Percentiles rank a stretch among this genome's conserved stretches.
Evolutionary conservation across 2,113 vertebrate species (phyloP).

Genomic region (Clarias gariepinus): DNA sequence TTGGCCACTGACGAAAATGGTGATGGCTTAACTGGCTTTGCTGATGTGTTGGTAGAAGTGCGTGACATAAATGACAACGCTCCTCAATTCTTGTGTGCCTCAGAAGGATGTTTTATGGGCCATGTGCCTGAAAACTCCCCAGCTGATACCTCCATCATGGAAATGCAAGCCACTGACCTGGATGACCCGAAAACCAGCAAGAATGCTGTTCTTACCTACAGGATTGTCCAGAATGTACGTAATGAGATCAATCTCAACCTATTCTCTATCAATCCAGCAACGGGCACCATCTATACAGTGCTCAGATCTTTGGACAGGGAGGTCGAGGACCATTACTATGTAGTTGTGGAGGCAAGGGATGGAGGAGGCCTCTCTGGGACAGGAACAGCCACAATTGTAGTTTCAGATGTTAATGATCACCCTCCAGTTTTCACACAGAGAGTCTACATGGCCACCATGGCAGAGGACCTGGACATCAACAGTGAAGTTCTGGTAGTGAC

Average conservation of each 20-base stretch:
- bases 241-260: conserved; percentile 86
- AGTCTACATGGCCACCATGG: conserved; percentile 75
- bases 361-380: conserved; percentile 85
- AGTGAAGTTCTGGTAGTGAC: conserved; percentile 78
- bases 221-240: conserved; percentile 81
- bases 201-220: conserved; percentile 82
- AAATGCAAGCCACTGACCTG: conserved; percentile 83
- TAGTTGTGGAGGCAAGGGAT: conserved; percentile 84
- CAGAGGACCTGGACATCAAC: conserved; percentile 78
- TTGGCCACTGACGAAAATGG: conserved; percentile 84
- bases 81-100: conserved; percentile 79
- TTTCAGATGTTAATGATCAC: conserved; percentile 87
- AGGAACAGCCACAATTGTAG: conserved; percentile 82
- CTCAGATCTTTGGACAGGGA: conserved; percentile 82
- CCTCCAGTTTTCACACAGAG: conserved; percentile 82
- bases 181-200: conserved; percentile 80
- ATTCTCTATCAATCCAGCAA: conserved; percentile 81
- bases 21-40: conserved; percentile 83
- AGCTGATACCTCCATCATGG: conserved; percentile 82
- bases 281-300: conserved; percentile 81
- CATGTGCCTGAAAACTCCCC: conserved; percentile 81
- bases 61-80: conserved; percentile 82
- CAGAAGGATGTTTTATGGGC: conserved; percentile 78
- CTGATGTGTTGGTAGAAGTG: conserved; percentile 85
- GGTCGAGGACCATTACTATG: conserved; percentile 76